Evolutionary conservation across 2,797 vertebrate genomes (phyloP), one percentile per base, ranked within the genome.

Genomic region (Gadopsis bispinosus): DNA sequence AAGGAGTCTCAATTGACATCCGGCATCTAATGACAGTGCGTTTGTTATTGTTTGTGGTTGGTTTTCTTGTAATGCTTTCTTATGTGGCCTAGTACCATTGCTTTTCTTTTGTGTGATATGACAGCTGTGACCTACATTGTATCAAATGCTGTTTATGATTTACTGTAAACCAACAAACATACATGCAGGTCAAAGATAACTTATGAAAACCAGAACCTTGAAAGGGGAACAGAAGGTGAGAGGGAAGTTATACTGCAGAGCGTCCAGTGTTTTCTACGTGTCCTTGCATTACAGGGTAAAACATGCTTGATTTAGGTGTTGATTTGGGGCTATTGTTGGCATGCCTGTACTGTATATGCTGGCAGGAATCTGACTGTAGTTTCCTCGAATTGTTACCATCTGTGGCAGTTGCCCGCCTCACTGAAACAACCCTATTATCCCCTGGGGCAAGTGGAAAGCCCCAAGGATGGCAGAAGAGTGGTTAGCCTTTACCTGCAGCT

Each of bases 361-460:
- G 83, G 81, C 74, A 88, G 75, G 84, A 91, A 90, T 89, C 45
- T 29, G 17, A 53, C 17, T 70, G 47, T 67, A 78, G 72, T 87
- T 93, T 91, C 50, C 66, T 85, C 88, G 78, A 91, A 91, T 6
- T 64, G 75, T 79, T 14, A 20, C 65, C 54, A 0, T 73, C 54
- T 85, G 74, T 16, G 8, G 73, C 73, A 72, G 54, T 83, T 83
- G 29, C 83, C 65, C 14, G 8, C 45, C 72, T 76, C 45, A 78
- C 80, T 81, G 14, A 84, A 91, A 71, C 73, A 41, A 63, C 69
- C 59, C 43, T 39, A 19, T 75, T 50, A 76, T 82, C 75, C 89
- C 75, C 62, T 14, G 75, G 83, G 89, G 79, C 37, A 77, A 69
- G 20, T 92, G 93, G 92, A 94, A 94, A 93, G 75, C 90, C 91